Evolutionary conservation across 2,113 vertebrate species (phyloP).

Genomic region (Acrocephalus arundinaceus): DNA sequence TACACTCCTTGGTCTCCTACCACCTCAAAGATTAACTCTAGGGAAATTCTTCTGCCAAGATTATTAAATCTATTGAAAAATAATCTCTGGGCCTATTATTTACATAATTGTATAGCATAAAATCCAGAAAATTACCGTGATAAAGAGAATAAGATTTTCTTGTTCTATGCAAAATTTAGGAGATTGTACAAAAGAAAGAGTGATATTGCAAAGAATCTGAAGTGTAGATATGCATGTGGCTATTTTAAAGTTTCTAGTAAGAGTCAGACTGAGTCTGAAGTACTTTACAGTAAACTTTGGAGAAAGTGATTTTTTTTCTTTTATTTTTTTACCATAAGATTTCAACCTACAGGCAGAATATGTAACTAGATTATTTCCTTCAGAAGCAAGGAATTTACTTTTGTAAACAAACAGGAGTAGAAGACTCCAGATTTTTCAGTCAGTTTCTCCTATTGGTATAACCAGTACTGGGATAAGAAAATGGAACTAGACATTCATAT

Average conservation of each 20-base stretch:
- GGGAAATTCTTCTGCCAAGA: not conserved
- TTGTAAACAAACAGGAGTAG: not conserved
- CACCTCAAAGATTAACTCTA: not conserved
- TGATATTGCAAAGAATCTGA: not conserved
- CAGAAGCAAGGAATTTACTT: not conserved
- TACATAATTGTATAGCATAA: not conserved
- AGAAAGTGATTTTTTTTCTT: not conserved
- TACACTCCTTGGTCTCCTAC: not conserved
- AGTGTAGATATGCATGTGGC: fast-evolving
- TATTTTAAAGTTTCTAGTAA: not conserved
- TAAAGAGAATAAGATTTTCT: not conserved
- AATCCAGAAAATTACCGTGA: not conserved
- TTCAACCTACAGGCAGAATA: not conserved
- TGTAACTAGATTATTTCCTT: not conserved
- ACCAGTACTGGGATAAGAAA: not conserved
- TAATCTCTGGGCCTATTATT: not conserved
- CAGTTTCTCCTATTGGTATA: not conserved
- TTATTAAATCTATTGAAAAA: not conserved
- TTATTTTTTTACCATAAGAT: not conserved
- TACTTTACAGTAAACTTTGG: not conserved
- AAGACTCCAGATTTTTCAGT: not conserved
- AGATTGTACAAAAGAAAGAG: not conserved
- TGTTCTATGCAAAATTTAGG: not conserved
- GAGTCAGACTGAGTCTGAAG: not conserved
- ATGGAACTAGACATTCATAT: not conserved